phyloP scores from a whole-genome alignment of 1,140 invertebrate species.

The Cryptotermes secundus region DNA sequence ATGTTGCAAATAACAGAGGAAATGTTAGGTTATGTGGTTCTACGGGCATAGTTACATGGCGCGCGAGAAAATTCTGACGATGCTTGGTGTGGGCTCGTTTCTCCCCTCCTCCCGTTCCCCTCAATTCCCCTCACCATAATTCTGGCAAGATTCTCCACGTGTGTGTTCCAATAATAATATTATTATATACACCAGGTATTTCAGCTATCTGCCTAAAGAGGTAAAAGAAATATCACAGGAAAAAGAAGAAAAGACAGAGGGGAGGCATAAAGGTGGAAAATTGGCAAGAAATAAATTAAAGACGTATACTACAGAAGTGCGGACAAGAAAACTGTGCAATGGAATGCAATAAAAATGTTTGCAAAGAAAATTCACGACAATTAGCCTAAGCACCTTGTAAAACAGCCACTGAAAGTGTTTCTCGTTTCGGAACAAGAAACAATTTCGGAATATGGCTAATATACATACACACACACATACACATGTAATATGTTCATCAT shows the following conservation, averaged over 20 bases:
- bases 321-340: not conserved
- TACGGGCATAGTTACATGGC: not conserved
- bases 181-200: not conserved
- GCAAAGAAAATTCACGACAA: no score
- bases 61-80: slow-evolving; percentile 10
- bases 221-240: not conserved
- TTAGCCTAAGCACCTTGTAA: no score
- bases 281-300: not conserved
- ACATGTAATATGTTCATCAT: no score
- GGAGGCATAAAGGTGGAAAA: not conserved
- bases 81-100: not conserved
- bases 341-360: no score
- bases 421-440: no score
- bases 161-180: not conserved
- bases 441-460: no score
- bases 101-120: not conserved
- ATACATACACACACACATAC: no score
- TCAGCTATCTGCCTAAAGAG: not conserved
- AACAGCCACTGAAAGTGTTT: no score
- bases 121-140: not conserved
- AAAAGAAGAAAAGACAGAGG: not conserved
- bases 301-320: not conserved
- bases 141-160: not conserved
- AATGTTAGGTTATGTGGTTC: not conserved
- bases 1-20: not conserved